phyloP scores from a whole-genome alignment of 1,140 invertebrate species.

The Dufourea novaeangliae region DNA sequence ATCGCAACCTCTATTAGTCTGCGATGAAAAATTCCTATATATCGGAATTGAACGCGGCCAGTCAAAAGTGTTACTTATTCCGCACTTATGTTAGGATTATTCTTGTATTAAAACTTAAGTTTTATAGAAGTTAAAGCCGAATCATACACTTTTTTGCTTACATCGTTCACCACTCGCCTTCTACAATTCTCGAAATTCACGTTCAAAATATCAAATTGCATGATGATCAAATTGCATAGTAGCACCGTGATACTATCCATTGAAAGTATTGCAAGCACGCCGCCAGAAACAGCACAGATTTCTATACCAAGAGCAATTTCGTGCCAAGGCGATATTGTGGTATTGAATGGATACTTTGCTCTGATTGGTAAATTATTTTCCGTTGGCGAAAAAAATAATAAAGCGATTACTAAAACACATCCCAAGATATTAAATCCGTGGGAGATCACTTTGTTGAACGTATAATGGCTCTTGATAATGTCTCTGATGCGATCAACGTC shows the following conservation, averaged over 20 bases:
- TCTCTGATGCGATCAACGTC: slow-evolving; percentile 5
- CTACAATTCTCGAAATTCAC: slow-evolving; percentile 55
- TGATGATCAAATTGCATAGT: slow-evolving; percentile 43
- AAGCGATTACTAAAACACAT: slow-evolving; percentile 43
- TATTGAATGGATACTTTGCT: slow-evolving; percentile 66
- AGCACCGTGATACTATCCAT: slow-evolving; percentile 51
- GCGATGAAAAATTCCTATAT: neutral
- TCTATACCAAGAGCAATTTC: slow-evolving; percentile 55
- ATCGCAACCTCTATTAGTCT: neutral
- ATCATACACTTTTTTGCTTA: neutral
- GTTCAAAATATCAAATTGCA: slow-evolving; percentile 52
- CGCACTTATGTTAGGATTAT: neutral
- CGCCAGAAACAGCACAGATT: slow-evolving; percentile 40
- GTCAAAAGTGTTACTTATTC: neutral
- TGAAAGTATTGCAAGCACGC: slow-evolving; percentile 54
- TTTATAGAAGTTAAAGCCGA: neutral
- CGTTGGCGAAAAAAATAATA: slow-evolving; percentile 59
- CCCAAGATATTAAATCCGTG: slow-evolving; percentile 49
- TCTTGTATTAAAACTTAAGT: too few relatives aligned
- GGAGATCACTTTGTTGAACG: slow-evolving; percentile 44
- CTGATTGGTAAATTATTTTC: slow-evolving; percentile 64
- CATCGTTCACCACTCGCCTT: neutral
- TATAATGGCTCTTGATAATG: slow-evolving; percentile 43
- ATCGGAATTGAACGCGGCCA: too few relatives aligned
- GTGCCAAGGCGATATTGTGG: slow-evolving; percentile 46